Evolutionary conservation across 1,140 invertebrate genomes (phyloP).

Genomic region (Bacillus rossius): DNA sequence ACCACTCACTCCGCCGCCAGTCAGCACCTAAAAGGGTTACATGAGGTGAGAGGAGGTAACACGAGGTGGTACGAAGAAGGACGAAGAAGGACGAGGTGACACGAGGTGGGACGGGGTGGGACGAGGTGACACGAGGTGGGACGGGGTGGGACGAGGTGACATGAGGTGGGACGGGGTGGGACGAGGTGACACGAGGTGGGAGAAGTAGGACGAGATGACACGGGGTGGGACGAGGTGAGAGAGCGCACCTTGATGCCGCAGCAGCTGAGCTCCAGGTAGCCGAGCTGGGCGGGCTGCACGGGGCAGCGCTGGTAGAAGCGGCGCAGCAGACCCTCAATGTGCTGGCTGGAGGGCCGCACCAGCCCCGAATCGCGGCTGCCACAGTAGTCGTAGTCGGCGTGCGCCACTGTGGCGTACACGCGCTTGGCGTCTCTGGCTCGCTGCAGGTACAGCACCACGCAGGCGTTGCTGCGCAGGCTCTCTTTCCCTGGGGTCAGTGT

Average conservation of each 20-base stretch:
- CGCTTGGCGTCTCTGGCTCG: conserved; percentile 43
- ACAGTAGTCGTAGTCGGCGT: conserved; percentile 53
- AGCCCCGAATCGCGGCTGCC: conserved; percentile 49
- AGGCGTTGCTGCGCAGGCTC: conserved; percentile 54
- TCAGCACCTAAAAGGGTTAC: too few relatives aligned
- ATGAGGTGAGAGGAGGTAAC: too few relatives aligned
- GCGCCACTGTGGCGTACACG: conserved; percentile 50
- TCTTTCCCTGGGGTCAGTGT: conserved; percentile 45
- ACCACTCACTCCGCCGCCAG: too few relatives aligned
- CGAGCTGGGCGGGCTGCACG: conserved; percentile 41
- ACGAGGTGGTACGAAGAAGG: too few relatives aligned
- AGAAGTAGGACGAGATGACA: too few relatives aligned
- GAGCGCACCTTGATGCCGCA: conserved; percentile 10
- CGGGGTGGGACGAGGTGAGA: too few relatives aligned
- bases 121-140: too few relatives aligned
- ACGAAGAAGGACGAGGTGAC: too few relatives aligned
- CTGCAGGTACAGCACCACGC: conserved; percentile 51
- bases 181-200: too few relatives aligned
- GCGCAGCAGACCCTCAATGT: conserved; percentile 47
- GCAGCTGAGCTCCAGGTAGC: conserved; percentile 10
- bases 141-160: too few relatives aligned
- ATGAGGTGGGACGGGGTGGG: too few relatives aligned
- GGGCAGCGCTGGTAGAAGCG: conserved; percentile 49
- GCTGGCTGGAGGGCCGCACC: conserved; percentile 49
- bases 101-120: too few relatives aligned